A percentile compares a stretch with the other conserved stretches of the same genome.
These are phyloP conservation scores for Aldabrachelys gigantea DNA, from an alignment of 2,113 vertebrate genomes.

Conservation along the genomic window DNA sequence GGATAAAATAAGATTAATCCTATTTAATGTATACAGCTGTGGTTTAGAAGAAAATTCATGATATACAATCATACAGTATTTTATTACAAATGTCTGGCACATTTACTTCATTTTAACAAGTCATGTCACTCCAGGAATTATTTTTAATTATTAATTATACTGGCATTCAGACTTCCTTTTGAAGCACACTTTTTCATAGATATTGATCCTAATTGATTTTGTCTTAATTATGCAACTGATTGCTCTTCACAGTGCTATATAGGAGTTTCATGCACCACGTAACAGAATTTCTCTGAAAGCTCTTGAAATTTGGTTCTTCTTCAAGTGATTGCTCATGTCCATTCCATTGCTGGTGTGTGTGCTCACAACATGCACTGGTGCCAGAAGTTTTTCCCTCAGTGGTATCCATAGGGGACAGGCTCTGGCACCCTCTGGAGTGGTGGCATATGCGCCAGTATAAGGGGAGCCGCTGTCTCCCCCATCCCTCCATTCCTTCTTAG, in stretches of 20 bases:
- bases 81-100: neutral
- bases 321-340: no score
- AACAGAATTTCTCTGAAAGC: no score
- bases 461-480: no score
- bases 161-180: neutral
- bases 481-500: no score
- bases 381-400: no score
- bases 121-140: neutral
- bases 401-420: no score
- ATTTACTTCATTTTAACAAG: neutral
- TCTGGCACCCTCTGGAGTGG: no score
- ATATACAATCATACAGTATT: neutral
- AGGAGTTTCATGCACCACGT: neutral
- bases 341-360: no score
- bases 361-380: no score
- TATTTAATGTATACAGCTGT: neutral
- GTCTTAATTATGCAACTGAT: neutral
- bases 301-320: no score
- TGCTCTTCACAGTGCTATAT: neutral
- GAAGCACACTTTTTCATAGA: neutral
- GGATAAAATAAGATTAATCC: neutral
- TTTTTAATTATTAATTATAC: neutral
- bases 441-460: no score
- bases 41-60: neutral
- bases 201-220: neutral